Base-by-base conservation (phyloP, 30 jellyfish, hydroid and myxozoan species). In the Rhopilema esculentum region DNA sequence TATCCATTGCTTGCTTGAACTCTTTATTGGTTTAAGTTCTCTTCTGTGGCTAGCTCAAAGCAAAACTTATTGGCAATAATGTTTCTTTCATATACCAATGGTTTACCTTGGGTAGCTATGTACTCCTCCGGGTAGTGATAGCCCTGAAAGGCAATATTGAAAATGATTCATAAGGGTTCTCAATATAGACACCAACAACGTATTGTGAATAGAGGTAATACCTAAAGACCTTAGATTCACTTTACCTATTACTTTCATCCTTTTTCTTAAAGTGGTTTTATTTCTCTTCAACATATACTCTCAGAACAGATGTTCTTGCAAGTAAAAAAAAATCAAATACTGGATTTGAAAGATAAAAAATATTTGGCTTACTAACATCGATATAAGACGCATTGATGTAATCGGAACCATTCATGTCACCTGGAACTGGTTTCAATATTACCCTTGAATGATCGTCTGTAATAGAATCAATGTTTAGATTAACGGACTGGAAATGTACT, bases 391-490 rank as follows among this genome's bases (percentile, higher is more conserved):
- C 98, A 79, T 91, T 91, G 86, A 91, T 91, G 77, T 91, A 91
- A 62, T 91, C 98, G 6, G 93, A 25, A 48, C 89, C 85, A 64
- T 91, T 84, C 64, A 66, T 28, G 31, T 81, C 86, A 32, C 89
- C 91, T 1, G 88, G 88, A 1, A 91, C 99, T 64, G 90, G 91
- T 40, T 89, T 83, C 69, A 95, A 84, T 25, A 89, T 82, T n/a
- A 95, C 97, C 15, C 99, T 84, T 66, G 99, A 95, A 78, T 95
- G 99, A 81, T 95, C 99, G 75, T 95, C 99, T 95, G 68, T 18
- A 17, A 27, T 19, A 4, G 67, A 79, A 22, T 6, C 4, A 40
- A 20, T n/a, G n/a, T n/a, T n/a, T n/a, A n/a, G n/a, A 25, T n/a
- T 7, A 20, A 31, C 19, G 40, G 25, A 19, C 20, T 28, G 8